These are phyloP conservation scores for Ichneumon xanthorius DNA, from an alignment of 2,888 invertebrate species.

Conservation along the genomic window DNA sequence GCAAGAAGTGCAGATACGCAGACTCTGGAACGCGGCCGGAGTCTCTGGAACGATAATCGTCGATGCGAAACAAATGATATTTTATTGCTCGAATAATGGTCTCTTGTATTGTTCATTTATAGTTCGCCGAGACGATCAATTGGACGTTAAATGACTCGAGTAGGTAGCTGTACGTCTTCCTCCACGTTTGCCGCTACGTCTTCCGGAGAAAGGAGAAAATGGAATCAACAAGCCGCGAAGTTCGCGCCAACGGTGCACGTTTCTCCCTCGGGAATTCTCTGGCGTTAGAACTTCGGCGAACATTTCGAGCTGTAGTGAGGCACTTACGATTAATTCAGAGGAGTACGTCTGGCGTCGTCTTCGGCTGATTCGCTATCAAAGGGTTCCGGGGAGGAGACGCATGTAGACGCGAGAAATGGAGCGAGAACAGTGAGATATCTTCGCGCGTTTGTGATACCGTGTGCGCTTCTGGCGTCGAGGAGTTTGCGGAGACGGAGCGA, in stretches of 20 bases:
- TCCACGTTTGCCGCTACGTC: background rate
- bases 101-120: background rate
- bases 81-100: background rate
- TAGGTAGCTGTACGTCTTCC: background rate
- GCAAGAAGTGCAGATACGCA: background rate
- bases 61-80: slow-evolving; percentile 8
- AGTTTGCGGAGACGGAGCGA: slow-evolving; percentile 8
- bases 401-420: slow-evolving; percentile 11
- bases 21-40: background rate
- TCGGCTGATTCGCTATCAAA: slow-evolving; percentile 38
- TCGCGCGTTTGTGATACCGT: background rate
- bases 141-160: background rate
- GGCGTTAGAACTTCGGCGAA: background rate
- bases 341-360: slow-evolving; percentile 32
- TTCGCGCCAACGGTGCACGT: slow-evolving; percentile 5
- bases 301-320: slow-evolving; percentile 2
- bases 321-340: slow-evolving; percentile 33
- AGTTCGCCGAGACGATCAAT: background rate
- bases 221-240: slow-evolving; percentile 2
- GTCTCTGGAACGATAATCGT: background rate
- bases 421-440: background rate
- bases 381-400: slow-evolving; percentile 18
- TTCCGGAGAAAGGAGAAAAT: background rate
- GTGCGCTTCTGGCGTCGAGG: slow-evolving; percentile 8
- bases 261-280: slow-evolving; percentile 12